Evolutionary conservation across 2,888 invertebrate species (phyloP), one percentile per base, ranked within the genome.

Genomic region (Scrobipalpa atriplicella): DNA sequence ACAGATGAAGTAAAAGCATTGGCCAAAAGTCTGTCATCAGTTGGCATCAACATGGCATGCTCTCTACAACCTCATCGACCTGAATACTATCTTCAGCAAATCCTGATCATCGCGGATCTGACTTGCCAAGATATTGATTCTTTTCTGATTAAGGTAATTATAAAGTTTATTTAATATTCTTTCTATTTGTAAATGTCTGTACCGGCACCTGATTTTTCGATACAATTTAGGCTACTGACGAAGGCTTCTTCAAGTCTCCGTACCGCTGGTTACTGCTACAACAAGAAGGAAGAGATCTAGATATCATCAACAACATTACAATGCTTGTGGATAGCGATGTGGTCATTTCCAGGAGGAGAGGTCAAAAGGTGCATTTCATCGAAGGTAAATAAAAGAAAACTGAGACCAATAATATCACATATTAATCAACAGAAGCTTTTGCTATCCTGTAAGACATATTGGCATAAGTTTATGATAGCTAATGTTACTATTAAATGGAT

Each of bases 241-340:
- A 82, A n/a, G 88, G 88, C 5, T 85, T 87, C 67, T 94, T 94
- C 76, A 87, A 87, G 63, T 85, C 90, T 0, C 94, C 94, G 0
- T 92, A 89, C 72, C 87, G 92, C 65, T 94, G 94, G 94, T 69
- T 94, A 2, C 66, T 92, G 1, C 67, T 90, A 9, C 76, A 79
- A 11, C 71, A 74, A 0, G 68, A 68, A 10, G 69, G 69, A 0
- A 9, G 70, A n/a, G 56, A 67, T 8, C 41, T 70, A 18, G 67
- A 72, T 0, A 18, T 75, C 19, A 67, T 85, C 11, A 66, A 75
- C 0, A 66, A 75, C 1, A 67, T 88, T 1, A 79, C 82, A 39
- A 79, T 92, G 52, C 73, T 93, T 41, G 79, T 93, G 0, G 93
- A 94, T 66, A 94, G 94, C 69, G 93, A 94, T 60, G 87, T 94